Base-by-base conservation (phyloP, 2,888 invertebrate species). In the Drosophila macrothrix region DNA sequence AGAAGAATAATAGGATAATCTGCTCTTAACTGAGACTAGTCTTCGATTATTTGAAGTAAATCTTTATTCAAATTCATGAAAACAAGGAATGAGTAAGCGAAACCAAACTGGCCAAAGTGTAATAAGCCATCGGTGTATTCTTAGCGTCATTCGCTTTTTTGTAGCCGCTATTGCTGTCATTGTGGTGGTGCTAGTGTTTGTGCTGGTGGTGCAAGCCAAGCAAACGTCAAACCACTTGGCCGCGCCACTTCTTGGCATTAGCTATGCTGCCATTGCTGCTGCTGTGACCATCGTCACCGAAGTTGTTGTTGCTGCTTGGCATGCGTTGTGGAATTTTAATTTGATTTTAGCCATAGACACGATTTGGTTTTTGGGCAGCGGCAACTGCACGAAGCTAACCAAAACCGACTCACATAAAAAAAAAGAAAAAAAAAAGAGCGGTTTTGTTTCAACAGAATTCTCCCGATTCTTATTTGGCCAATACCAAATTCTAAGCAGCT, bases 251-350 rank as follows among this genome's bases (percentile, higher is more conserved):
- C 90, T 90, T 90, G 90, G 79, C 85, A 85, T 90, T 85, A 85
- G 78, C 73, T 72, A 90, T 91, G 88, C 90, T 88, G 83, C 62
- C 62, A 67, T 29, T 62, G 73, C 31, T 46, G 54, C 39, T 9
- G 39, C 50, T 69, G 61, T 66, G 62, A 43, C 71, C 67, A 67
- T 76, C 66, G 66, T 43, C 53, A 37, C 29, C 28, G 31, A 50
- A 35, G 39, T 35, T 43, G 59, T 25, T 43, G 43, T 56, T 37
- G 59, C 69, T 76, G 73, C 71, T 73, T 84, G 88, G 90, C 89
- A 83, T 88, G 91, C 88, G 88, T 83, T 91, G 91, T 80, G 90
- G 88, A 88, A 91, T 88, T 88, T 88, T 88, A 88, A 91, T 88
- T 91, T 83, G 91, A 78, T 88, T 88, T 91, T 91, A 84, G 91